Percentiles rank a stretch among this genome's conserved stretches.
These are phyloP conservation scores for Tricholauxania praeusta DNA, from an alignment of 2,888 invertebrate species.

Conservation along the genomic window DNA sequence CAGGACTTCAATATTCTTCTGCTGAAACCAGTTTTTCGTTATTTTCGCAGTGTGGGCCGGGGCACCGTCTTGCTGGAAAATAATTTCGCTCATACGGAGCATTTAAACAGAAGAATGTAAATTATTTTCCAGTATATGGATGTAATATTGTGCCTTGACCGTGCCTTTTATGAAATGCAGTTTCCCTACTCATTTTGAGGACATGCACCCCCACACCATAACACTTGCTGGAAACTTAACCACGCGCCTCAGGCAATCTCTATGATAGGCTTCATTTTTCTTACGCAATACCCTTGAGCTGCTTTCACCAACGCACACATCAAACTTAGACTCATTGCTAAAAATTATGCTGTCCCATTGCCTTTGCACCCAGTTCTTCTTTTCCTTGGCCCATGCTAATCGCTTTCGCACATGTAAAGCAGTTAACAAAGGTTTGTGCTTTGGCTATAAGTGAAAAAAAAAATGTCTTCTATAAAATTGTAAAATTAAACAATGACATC, in stretches of 20 bases:
- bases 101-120: neutral
- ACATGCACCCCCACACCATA: constrained; percentile 35
- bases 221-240: constrained; percentile 38
- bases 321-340: constrained; percentile 29
- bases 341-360: constrained; percentile 11
- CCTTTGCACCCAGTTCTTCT: constrained; percentile 5
- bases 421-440: constrained; percentile 18
- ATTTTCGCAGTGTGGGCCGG: constrained; percentile 16
- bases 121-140: constrained; percentile 14
- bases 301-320: constrained; percentile 30
- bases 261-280: constrained; percentile 26
- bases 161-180: constrained; percentile 11
- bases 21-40: neutral
- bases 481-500: neutral
- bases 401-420: neutral
- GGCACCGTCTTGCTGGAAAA: constrained; percentile 27
- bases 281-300: constrained; percentile 24
- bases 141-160: neutral
- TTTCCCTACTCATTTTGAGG: neutral
- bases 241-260: constrained; percentile 33
- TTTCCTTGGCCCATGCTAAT: neutral
- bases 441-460: neutral
- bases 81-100: neutral
- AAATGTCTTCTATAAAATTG: too few species aligned
- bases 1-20: constrained; percentile 24